phyloP scores from a whole-genome alignment of 1,140 invertebrate genomes.

The Pectinophora gossypiella region DNA sequence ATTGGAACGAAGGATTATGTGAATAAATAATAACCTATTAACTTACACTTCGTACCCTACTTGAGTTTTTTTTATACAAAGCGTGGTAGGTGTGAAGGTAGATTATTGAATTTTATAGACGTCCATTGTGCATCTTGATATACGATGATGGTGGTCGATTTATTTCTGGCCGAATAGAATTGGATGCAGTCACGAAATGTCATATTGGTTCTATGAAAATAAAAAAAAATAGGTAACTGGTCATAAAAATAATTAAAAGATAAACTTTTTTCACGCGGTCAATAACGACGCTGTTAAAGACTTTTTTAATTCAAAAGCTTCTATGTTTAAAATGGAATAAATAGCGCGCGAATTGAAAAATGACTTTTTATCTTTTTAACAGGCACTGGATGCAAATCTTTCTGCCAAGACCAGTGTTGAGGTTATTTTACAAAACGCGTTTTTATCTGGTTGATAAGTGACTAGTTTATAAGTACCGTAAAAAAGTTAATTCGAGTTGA shows the following conservation, averaged over 20 bases:
- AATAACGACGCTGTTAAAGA: too few species aligned
- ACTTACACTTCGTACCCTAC: slow-evolving; percentile 12
- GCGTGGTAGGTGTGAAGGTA: not conserved
- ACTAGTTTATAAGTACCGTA: slow-evolving; percentile 8
- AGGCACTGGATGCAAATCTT: not conserved
- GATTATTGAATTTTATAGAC: not conserved
- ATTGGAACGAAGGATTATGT: slow-evolving; percentile 56
- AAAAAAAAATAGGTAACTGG: too few species aligned
- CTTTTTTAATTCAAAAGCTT: too few species aligned
- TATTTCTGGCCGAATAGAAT: slow-evolving; percentile 1
- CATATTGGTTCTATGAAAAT: not conserved
- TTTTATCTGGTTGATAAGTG: not conserved
- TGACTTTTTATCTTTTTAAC: not conserved
- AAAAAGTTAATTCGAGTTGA: slow-evolving; percentile 16
- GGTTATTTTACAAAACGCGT: not conserved
- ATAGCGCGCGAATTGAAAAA: too few species aligned
- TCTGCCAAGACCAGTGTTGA: not conserved
- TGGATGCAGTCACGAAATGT: not conserved
- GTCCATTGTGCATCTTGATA: slow-evolving; percentile 6
- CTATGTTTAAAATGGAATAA: too few species aligned
- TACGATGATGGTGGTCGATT: slow-evolving; percentile 6
- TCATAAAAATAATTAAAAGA: too few species aligned
- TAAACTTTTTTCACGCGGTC: too few species aligned
- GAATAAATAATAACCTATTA: slow-evolving; percentile 42
- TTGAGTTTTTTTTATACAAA: not conserved